Percentiles rank a stretch among this genome's conserved stretches.
Evolutionary conservation across 2,888 invertebrate genomes (phyloP).

Genomic region (Tinea semifulvella): DNA sequence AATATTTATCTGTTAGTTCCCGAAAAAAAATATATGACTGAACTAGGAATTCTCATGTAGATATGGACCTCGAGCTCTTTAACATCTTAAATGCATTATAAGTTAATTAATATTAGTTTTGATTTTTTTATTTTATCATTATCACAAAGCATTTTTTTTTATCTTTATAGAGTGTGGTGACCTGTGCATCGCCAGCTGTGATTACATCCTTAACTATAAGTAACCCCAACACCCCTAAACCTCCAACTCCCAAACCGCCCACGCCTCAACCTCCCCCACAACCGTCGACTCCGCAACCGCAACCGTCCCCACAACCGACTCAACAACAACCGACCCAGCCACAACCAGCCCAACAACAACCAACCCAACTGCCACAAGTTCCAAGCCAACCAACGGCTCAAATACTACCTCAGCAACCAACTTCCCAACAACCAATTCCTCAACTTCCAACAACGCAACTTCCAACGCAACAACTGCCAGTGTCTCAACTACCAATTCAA

Average conservation of each 20-base stretch:
- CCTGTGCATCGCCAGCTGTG: slow-evolving; percentile 1
- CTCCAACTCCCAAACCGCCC: slow-evolving; percentile 11
- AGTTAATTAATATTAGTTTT: no score
- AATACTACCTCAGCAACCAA: no score
- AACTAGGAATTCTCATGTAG: no score
- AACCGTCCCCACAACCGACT: neutral
- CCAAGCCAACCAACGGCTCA: neutral
- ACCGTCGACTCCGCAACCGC: slow-evolving; percentile 2
- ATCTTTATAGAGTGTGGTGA: neutral
- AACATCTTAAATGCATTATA: no score
- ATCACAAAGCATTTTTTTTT: neutral
- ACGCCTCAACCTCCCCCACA: slow-evolving; percentile 25
- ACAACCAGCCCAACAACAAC: neutral
- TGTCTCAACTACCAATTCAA: neutral
- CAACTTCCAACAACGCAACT: neutral
- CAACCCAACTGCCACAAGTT: neutral
- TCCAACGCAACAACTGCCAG: neutral
- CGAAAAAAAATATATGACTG: no score
- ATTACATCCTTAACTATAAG: neutral
- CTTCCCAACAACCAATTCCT: no score
- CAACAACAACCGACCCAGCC: neutral
- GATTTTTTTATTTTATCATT: no score
- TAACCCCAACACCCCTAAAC: slow-evolving; percentile 21
- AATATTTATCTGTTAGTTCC: no score
- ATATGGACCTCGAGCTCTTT: no score